Evolutionary conservation across 2,888 invertebrate genomes (phyloP), one percentile per base, ranked within the genome.

Genomic region (Parasteatoda lunata): DNA sequence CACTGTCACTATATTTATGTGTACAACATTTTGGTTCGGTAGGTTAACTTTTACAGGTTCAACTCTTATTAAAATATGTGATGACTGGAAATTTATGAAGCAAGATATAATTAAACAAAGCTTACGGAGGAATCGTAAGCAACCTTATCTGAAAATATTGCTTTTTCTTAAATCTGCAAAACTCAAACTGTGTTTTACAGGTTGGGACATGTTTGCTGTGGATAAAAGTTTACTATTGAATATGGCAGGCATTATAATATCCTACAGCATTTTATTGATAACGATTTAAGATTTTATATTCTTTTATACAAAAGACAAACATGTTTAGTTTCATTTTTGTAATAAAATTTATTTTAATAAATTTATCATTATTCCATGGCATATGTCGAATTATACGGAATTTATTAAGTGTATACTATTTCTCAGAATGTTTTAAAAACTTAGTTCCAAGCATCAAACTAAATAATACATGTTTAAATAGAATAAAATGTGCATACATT

Each of bases 161-260:
- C 9, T 84, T 30, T 84, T 78, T 11, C 54, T 77, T 0, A 54
- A 84, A 45, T 77, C 52, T 30, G 66, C 72, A 1, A 77, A 78
- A 47, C 9, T 83, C 5, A 70, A 83, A 8, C 11, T 83, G 8
- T 49, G 13, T 0, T 83, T 83, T 13, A 77, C 83, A 11, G 83
- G 76, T 4, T 83, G 83, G 83, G 71, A 71, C 6, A 77, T 77
- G 7, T 76, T 83, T 30, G 59, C 65, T 11, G 64, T 83, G 4
- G 70, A 77, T 9, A 64, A 65, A 30, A 76, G 76, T 30, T 52
- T 83, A 5, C 9, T 83, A 0, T n/a, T 83, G 13, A 65, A 70
- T 5, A 77, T 76, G 8, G 45, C 70, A 9, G 83, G 77, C 8
- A 65, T 70, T n/a, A 77, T 77, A 48, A 71, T 83, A 45, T 70